Conservation (phyloP, 2,888 invertebrate species). For the Mellilla xanthometata region DNA sequence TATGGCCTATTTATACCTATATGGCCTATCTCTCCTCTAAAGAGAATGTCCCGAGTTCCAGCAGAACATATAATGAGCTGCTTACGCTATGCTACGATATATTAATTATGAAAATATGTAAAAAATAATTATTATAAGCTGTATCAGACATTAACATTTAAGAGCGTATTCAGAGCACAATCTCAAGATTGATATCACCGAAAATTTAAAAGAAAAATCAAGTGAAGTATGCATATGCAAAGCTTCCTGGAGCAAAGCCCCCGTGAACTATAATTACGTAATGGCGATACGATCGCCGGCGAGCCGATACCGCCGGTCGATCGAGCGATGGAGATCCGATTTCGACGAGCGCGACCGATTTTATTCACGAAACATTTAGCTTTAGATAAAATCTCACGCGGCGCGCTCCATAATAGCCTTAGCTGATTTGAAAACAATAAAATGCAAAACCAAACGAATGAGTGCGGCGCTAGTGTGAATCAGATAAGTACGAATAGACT, state of each 20-base stretch:
- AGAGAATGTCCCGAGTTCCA: no score
- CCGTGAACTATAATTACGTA: slow-evolving; percentile 71
- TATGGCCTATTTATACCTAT: no score
- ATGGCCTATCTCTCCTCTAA: no score
- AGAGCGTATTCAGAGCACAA: no score
- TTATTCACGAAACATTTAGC: slow-evolving; percentile 78
- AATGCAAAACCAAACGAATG: slow-evolving; percentile 56
- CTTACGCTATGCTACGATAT: no score
- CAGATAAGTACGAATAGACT: slow-evolving; percentile 65
- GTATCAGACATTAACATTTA: no score
- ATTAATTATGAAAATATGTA: no score
- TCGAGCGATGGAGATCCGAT: slow-evolving; percentile 63
- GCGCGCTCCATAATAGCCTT: slow-evolving; percentile 45
- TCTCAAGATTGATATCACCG: slow-evolving; percentile 1
- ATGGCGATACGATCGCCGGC: slow-evolving; percentile 50
- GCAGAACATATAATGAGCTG: no score
- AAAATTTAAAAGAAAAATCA: slow-evolving; percentile 6
- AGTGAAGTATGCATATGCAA: slow-evolving; percentile 56
- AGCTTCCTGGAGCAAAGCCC: slow-evolving; percentile 53
- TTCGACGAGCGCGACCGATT: slow-evolving; percentile 74
- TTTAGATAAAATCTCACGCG: slow-evolving; percentile 67
- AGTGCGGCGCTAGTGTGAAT: slow-evolving; percentile 71
- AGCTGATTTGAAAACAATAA: slow-evolving; percentile 66
- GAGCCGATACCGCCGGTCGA: slow-evolving; percentile 59
- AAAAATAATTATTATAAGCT: no score